A percentile compares a stretch with the other conserved stretches of the same genome.
Evolutionary conservation across 2,113 vertebrate genomes (phyloP).

Genomic region (Procavia capensis): DNA sequence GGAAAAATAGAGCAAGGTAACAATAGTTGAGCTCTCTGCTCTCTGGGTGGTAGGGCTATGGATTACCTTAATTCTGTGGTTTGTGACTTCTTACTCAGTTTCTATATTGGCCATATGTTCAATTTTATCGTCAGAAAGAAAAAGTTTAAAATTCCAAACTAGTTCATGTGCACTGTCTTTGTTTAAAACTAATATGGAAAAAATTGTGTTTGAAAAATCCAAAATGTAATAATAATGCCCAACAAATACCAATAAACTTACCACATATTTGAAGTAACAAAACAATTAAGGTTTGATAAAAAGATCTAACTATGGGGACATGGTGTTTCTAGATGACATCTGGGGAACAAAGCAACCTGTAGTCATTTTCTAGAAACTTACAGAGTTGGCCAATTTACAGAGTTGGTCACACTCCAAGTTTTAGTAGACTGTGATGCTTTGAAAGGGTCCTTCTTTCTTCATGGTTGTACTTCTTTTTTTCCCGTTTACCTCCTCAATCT

Average conservation of each 20-base stretch:
- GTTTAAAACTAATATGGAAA: not conserved
- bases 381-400: accelerated
- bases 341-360: not conserved
- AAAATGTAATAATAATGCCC: not conserved
- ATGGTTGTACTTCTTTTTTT: not conserved
- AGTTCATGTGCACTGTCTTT: not conserved
- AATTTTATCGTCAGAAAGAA: not conserved
- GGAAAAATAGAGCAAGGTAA: not conserved
- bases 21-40: not conserved
- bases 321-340: not conserved
- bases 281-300: conserved; percentile 5
- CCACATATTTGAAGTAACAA: not conserved
- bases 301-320: not conserved
- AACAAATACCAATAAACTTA: not conserved
- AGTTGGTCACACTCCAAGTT: not conserved
- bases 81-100: not conserved
- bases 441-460: no score
- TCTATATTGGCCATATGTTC: not conserved
- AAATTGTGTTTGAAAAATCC: not conserved
- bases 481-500: not conserved
- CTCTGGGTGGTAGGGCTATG: not conserved
- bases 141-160: not conserved
- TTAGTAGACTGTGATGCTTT: not conserved
- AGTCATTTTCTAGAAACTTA: not conserved
- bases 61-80: not conserved